Base-by-base conservation (phyloP, 2,888 invertebrate species). In the Heliconius hortense region DNA sequence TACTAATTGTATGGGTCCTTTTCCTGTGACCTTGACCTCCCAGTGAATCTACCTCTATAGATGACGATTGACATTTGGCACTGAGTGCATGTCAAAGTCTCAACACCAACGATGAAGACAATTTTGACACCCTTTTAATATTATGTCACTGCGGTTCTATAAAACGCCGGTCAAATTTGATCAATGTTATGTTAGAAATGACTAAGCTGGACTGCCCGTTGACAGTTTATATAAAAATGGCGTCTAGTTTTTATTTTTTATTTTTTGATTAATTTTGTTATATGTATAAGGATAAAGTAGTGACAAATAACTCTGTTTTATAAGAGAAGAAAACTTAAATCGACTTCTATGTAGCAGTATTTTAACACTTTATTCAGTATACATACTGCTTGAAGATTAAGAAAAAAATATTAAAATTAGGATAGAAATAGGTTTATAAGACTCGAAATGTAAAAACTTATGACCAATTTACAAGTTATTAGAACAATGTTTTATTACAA, bases 21-120 rank as follows among this genome's bases (percentile, higher is more conserved):
- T 78, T 77, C 76, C 77, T 77, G 68, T 81, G 80, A 82, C 80
- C 82, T 84, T 82, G 80, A 82, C 69, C 77, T 80, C 82, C 87
- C 87, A 89, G 87, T 87, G 85, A 80, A 80, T 73, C 90, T 92
- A 92, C 92, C 91, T 91, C 91, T 82, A 80, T 80, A 78, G 88
- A 88, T 77, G 86, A 84, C 74, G 71, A 79, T 81, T 83, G 82
- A 82, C 83, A 87, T 76, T 84, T 93, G 92, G 89, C 92, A 93
- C 93, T 21, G 68, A 92, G 92, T 93, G 93, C 87, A 73, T 88
- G 84, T 84, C 80, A 82, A 80, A 77, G 83, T 86, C 87, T 89
- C 83, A 84, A 84, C 82, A 80, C 83, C 85, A 84, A 85, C 87
- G 90, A 77, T 84, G 91, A 90, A 93, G 93, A 89, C 83, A 59